A percentile compares a stretch with the other conserved stretches of the same genome.
Evolutionary conservation across 2,888 invertebrate species (phyloP).

Genomic region (Diplolepis rosae): DNA sequence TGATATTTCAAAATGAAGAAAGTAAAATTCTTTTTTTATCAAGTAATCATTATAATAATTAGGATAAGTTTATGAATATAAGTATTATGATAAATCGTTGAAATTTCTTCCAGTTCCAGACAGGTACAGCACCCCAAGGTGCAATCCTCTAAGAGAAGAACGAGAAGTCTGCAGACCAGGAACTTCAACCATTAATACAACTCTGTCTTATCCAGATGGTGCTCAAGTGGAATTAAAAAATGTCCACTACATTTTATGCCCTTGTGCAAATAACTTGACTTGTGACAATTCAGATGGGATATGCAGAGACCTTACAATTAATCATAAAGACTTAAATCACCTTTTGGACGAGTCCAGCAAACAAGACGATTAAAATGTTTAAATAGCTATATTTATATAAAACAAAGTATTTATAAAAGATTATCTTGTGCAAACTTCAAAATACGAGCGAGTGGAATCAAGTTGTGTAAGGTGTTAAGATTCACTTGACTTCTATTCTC

Average conservation of each 20-base stretch:
- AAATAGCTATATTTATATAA: not conserved
- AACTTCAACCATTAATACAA: constrained; percentile 46
- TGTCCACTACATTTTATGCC: constrained; percentile 56
- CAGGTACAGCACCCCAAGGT: constrained; percentile 57
- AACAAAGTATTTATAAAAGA: too few species aligned
- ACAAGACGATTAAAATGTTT: not conserved
- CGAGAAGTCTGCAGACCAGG: constrained; percentile 53
- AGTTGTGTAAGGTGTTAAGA: too few species aligned
- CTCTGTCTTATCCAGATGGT: constrained; percentile 56
- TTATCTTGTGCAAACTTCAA: too few species aligned
- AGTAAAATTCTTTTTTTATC: too few species aligned
- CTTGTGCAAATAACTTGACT: constrained; percentile 52
- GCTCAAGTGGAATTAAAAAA: constrained; percentile 47
- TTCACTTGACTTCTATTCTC: too few species aligned
- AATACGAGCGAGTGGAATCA: too few species aligned
- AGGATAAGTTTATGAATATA: too few species aligned
- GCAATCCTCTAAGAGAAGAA: constrained; percentile 46
- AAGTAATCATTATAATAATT: too few species aligned
- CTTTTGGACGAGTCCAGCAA: not conserved
- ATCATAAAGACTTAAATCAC: not conserved
- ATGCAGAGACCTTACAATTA: not conserved
- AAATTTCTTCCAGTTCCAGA: constrained; percentile 44
- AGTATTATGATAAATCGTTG: too few species aligned
- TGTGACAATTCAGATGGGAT: constrained; percentile 39
- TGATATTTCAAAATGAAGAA: too few species aligned